Evolutionary conservation across 1,140 invertebrate genomes (phyloP), one percentile per base, ranked within the genome.

Genomic region (Melitaea cinxia): DNA sequence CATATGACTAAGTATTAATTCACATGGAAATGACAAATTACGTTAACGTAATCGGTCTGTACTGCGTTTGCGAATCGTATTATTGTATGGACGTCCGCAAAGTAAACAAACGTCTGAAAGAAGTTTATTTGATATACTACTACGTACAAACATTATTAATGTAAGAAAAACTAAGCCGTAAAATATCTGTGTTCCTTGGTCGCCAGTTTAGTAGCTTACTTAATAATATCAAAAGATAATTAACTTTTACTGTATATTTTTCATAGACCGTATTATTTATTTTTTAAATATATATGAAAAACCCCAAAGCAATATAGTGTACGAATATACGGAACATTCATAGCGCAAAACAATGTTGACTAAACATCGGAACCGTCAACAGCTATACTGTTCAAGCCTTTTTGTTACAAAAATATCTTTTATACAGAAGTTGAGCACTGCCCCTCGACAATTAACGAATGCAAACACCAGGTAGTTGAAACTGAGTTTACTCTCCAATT

Each of bases 391-490:
- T 24, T 39, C 14, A 24, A 55, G 21, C 19, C 12, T 56, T 26
- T 39, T 47, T 47, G 42, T 47, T 47, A 47, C 42, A 56, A 55
- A 55, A 55, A 39, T 55, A 35, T 24, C 37, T 39, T 53, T 50
- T 50, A 23, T 64, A 26, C 10, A 57, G 47, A 50, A 45, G 15
- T 28, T 42, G 30, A 54, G 45, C 14, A 5, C 30, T 33, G 49
- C 59, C 47, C 56, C 66, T 52, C 54, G 53, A 81, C 76, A 85
- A 82, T 82, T 80, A 85, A 78, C 69, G 73, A 80, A 73, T 65
- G 68, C 77, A 81, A 80, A 82, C 76, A 76, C 58, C 45, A 35
- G 64, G 72, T 73, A 76, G 67, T 74, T 77, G 70, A 73, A 73
- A 70, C 65, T 68, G 53, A 23, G 67, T 59, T 73, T 65, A 65